Evolutionary conservation across 2,888 invertebrate genomes (phyloP).

Genomic region (Torymus auratus): DNA sequence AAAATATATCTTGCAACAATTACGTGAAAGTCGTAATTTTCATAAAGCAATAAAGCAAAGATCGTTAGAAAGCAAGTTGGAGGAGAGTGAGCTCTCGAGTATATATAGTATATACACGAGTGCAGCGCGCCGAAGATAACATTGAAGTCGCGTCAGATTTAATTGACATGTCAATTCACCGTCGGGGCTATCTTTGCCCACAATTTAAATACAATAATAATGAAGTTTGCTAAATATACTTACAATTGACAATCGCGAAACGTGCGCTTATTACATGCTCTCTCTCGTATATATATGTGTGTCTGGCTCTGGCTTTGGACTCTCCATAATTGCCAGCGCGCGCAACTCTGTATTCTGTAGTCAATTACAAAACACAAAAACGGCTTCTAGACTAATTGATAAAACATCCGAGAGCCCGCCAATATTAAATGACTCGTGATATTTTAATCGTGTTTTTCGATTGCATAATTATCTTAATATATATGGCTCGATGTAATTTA

Average conservation of each 20-base stretch:
- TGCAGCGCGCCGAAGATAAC: conserved; percentile 31
- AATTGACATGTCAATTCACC: conserved; percentile 47
- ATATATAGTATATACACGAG: too few species aligned
- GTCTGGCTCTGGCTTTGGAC: neutral
- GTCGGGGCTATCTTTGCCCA: conserved; percentile 21
- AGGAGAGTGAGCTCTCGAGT: neutral
- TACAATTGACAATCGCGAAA: conserved; percentile 41
- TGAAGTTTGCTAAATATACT: conserved; percentile 43
- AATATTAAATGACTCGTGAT: conserved; percentile 19
- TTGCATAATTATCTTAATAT: neutral
- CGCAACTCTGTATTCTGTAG: neutral
- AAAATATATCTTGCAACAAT: too few species aligned
- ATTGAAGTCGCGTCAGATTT: conserved; percentile 46
- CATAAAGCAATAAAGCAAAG: neutral
- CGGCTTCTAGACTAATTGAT: conserved; percentile 29
- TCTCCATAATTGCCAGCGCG: conserved; percentile 4
- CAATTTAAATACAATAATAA: conserved; percentile 56
- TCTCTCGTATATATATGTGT: neutral
- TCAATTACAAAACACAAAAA: conserved; percentile 39
- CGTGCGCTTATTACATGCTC: conserved; percentile 28
- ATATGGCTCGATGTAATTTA: neutral
- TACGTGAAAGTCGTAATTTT: too few species aligned
- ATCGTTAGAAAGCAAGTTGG: neutral
- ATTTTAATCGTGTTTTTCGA: conserved; percentile 31
- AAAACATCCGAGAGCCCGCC: neutral